These are phyloP conservation scores for Idaea dimidiata DNA, from an alignment of 2,888 invertebrate species.

Conservation along the genomic window DNA sequence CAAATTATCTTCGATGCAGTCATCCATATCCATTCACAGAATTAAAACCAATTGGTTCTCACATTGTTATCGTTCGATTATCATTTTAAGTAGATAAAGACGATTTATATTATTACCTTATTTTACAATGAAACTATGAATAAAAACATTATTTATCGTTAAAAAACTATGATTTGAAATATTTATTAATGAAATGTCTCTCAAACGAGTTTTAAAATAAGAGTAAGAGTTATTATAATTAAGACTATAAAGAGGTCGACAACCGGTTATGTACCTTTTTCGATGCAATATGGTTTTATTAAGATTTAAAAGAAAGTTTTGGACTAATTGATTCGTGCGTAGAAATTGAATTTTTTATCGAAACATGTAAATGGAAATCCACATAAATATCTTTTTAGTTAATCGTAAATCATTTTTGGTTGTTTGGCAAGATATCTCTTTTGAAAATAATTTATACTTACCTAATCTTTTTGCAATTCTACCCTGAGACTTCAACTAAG, in stretches of 20 bases:
- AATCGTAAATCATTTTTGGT: too few species aligned
- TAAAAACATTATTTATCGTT: not conserved
- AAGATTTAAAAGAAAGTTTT: not conserved
- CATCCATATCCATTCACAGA: constrained; percentile 1
- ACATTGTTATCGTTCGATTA: not conserved
- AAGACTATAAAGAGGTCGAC: not conserved
- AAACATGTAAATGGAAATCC: too few species aligned
- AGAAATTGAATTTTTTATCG: too few species aligned
- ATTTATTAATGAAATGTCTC: not conserved
- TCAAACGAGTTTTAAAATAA: not conserved
- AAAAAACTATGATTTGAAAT: not conserved
- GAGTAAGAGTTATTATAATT: not conserved
- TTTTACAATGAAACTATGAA: not conserved
- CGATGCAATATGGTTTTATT: not conserved
- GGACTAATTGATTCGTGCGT: too few species aligned
- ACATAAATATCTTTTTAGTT: too few species aligned
- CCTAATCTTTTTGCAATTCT: too few species aligned
- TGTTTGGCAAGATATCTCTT: too few species aligned
- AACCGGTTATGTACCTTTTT: not conserved
- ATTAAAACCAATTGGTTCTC: not conserved
- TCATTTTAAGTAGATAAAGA: not conserved
- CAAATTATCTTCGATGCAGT: not conserved
- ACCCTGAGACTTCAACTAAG: too few species aligned
- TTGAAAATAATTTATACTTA: too few species aligned
- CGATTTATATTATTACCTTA: not conserved